A percentile compares a stretch with the other conserved stretches of the same genome.
Conservation (phyloP, 1,140 invertebrate genomes). For the Dreissena polymorpha region DNA sequence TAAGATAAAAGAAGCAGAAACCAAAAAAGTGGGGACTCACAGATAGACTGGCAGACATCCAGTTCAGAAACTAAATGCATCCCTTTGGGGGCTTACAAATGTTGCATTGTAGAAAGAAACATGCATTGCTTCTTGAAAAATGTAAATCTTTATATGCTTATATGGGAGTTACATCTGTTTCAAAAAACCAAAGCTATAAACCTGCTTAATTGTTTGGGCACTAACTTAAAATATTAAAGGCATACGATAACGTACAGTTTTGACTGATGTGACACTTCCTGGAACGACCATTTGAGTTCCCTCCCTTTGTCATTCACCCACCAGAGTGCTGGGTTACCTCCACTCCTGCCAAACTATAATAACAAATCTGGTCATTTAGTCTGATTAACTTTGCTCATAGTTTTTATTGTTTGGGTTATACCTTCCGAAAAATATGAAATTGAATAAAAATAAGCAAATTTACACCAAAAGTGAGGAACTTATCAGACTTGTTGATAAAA, state of each 20-base stretch:
- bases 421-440: background rate
- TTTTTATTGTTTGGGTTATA: background rate
- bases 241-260: slow-evolving; percentile 65
- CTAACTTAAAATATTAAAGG: too few species aligned
- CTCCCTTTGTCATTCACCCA: slow-evolving; percentile 70
- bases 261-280: slow-evolving; percentile 73
- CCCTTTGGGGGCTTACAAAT: too few species aligned
- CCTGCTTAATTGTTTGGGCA: background rate
- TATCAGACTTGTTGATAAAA: too few species aligned
- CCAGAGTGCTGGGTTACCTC: slow-evolving; percentile 73
- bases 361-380: slow-evolving; percentile 23
- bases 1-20: too few species aligned
- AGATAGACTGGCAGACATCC: too few species aligned
- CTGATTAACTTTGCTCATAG: background rate
- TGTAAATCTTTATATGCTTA: too few species aligned
- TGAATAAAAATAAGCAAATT: background rate
- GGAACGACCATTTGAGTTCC: slow-evolving; percentile 75
- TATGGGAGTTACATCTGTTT: too few species aligned
- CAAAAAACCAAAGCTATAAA: background rate
- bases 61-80: too few species aligned
- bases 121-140: too few species aligned
- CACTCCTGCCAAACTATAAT: slow-evolving; percentile 55
- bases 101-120: too few species aligned
- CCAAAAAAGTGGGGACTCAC: too few species aligned
- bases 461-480: background rate